Base-by-base conservation (phyloP, 2,113 vertebrate genomes). In the Labeo rohita region DNA sequence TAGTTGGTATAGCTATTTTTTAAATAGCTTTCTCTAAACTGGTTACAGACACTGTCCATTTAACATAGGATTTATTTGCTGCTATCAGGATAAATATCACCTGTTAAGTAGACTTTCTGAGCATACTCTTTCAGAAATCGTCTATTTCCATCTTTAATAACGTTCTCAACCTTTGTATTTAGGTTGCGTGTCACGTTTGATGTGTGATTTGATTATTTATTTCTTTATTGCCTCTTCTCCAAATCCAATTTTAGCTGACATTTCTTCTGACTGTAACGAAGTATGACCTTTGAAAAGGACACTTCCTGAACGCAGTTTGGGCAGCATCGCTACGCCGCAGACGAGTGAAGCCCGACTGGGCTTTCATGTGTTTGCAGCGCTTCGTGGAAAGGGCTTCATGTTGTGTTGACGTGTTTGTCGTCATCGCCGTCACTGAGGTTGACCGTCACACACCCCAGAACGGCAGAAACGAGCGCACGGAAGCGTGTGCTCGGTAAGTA, bases 261-360 rank as follows among this genome's bases (percentile, higher is more conserved):
- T 96, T 96, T 95, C 94, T 95, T 92, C 92, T 93, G 92, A 94
- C 93, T 95, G 94, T 94, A 95, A 94, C 93, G 92, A 95, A 93
- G 92, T 91, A 88, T 95, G 93, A 95, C 95, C 96, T 96, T 96
- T 96, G 92, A 90, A 94, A 95, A 95, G 94, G 95, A 95, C 92
- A 86, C 78, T 89, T 89, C 86, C 80, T 86, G 87, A 18, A 70
- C 15, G 21, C 68, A 54, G 50, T 73, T 84, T n/a, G 63, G 45
- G 45, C 47, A 70, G 80, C 80, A 68, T 18, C 4, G 23, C 80
- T 34, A 66, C 28, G 12, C 43, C 10, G 4, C 8, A 66, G 79
- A 49, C 21, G 2, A 36, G 63, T 52, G 15, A 47, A 82, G 28
- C 47, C 45, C 9, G 23, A 5, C 36, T 70, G 1, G 2, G 28